A percentile compares a stretch with the other conserved stretches of the same genome.
phyloP scores from a whole-genome alignment of 2,797 vertebrate species.

The Rousettus madagascariensis region DNA sequence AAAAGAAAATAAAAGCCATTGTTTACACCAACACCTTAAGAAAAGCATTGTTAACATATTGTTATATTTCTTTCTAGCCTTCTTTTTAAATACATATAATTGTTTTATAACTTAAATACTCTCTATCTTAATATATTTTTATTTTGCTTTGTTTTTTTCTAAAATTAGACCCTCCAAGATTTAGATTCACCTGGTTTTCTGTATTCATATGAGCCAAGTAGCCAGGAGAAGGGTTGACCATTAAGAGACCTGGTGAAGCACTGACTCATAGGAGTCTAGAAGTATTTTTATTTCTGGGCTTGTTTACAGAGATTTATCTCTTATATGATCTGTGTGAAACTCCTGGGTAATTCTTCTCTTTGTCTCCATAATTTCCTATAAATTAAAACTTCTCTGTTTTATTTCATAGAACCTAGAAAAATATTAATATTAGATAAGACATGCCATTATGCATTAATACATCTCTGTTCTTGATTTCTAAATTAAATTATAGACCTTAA shows the following conservation, averaged over 20 bases:
- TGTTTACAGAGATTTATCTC: not conserved
- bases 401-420: constrained; percentile 8
- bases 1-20: not conserved
- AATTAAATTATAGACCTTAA: constrained; percentile 19
- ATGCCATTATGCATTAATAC: constrained; percentile 20
- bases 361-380: not conserved
- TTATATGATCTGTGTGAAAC: not conserved
- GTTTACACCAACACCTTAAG: not conserved
- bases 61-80: not conserved
- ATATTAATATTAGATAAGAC: not conserved
- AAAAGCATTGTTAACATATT: not conserved
- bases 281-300: not conserved
- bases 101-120: constrained; percentile 12
- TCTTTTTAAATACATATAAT: not conserved
- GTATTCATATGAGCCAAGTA: not conserved
- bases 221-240: not conserved
- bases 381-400: not conserved
- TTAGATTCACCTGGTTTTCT: not conserved
- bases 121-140: not conserved
- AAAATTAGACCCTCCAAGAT: not conserved
- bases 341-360: not conserved
- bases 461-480: constrained; percentile 4
- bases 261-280: not conserved
- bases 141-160: not conserved
- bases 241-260: not conserved